Evolutionary conservation across 2,113 vertebrate genomes (phyloP).

Genomic region (human (Homo sapiens)): DNA sequence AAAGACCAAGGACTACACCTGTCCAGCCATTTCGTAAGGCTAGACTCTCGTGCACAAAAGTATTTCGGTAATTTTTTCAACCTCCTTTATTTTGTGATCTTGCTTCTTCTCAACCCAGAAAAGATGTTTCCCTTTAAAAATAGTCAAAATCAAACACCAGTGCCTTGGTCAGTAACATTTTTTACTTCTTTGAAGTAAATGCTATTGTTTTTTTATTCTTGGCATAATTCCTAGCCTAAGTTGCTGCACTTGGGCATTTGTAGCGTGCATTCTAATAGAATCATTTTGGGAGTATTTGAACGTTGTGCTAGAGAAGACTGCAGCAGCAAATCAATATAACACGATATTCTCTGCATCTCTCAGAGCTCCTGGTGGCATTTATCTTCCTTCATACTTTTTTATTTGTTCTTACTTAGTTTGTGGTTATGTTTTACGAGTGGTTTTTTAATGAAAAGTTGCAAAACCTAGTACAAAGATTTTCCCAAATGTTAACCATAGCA

Average conservation of each 20-base stretch:
- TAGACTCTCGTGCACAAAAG: background rate
- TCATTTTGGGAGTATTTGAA: background rate
- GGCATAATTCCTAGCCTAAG: background rate
- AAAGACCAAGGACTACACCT: background rate
- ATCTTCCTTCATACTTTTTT: background rate
- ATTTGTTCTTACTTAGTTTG: background rate
- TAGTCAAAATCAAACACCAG: background rate
- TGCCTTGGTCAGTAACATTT: slow-evolving; percentile 8
- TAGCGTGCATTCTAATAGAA: background rate
- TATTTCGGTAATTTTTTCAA: background rate
- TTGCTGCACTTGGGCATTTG: background rate
- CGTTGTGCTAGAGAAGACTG: background rate
- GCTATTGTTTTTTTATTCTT: background rate
- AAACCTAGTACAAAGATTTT: background rate
- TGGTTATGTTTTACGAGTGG: background rate
- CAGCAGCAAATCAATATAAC: background rate
- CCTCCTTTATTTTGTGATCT: background rate
- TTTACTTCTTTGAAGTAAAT: slow-evolving; percentile 37
- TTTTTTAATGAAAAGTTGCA: background rate
- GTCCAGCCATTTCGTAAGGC: background rate
- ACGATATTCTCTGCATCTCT: background rate
- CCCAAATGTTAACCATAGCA: background rate
- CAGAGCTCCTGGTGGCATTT: background rate
- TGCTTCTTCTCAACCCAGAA: background rate
- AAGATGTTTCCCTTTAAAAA: background rate